Conservation (phyloP, 1,140 invertebrate species). For the Camponotus floridanus region DNA sequence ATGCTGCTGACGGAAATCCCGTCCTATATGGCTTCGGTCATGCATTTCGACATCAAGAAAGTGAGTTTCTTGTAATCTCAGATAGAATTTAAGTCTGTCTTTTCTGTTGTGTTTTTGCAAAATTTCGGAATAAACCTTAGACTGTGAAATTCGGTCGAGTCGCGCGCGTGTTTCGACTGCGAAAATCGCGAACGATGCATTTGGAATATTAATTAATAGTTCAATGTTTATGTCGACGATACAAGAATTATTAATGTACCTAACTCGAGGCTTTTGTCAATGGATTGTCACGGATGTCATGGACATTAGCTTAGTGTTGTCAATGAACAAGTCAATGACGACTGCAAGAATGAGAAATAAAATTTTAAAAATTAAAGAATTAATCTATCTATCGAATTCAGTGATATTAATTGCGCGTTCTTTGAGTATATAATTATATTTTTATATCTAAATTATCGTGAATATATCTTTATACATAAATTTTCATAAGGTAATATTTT, state of each 20-base stretch:
- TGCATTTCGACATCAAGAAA: slow-evolving; percentile 92
- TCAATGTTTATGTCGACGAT: neutral
- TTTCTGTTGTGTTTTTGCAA: neutral
- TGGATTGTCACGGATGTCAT: neutral
- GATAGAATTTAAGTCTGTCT: neutral
- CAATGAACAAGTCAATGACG: neutral
- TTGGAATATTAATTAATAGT: slow-evolving; percentile 50
- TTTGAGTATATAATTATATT: neutral
- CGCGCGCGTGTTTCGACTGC: neutral
- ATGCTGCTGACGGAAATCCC: slow-evolving; percentile 97
- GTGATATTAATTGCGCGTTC: neutral
- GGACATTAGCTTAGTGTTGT: slow-evolving; percentile 5
- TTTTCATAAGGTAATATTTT: neutral
- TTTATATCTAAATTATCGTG: neutral
- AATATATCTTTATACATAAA: slow-evolving; percentile 11
- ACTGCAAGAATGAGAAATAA: neutral
- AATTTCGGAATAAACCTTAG: neutral
- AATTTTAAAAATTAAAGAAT: neutral
- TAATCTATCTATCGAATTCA: too few species aligned
- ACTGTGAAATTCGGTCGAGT: neutral
- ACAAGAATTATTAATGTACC: slow-evolving; percentile 30
- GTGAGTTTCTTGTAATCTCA: slow-evolving; percentile 78
- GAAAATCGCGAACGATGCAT: neutral
- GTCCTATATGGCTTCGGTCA: slow-evolving; percentile 94
- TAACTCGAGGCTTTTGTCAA: neutral